These are phyloP conservation scores for Eidolon helvum DNA, from an alignment of 2,113 vertebrate genomes.

Conservation along the genomic window DNA sequence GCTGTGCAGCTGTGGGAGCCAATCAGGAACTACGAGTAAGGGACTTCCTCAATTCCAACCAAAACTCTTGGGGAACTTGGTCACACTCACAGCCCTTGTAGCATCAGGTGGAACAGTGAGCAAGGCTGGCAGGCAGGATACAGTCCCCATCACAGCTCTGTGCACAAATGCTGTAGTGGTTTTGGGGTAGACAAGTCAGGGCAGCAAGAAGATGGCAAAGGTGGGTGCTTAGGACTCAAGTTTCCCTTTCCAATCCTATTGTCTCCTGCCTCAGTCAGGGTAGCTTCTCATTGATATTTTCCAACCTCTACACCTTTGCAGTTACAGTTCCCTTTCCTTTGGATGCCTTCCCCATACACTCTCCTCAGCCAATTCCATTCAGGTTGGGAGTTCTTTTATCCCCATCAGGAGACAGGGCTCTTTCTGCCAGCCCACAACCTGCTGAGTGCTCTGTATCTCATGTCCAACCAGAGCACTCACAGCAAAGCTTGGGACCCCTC, in stretches of 20 bases:
- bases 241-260: neutral
- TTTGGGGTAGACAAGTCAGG: slow-evolving; percentile 74
- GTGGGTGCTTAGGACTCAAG: neutral
- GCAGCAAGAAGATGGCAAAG: slow-evolving; percentile 58
- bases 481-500: slow-evolving; percentile 81
- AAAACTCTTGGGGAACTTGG: neutral
- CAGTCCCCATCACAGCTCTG: slow-evolving; percentile 77
- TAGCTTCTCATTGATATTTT: neutral
- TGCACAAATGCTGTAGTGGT: slow-evolving; percentile 81
- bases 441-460: neutral
- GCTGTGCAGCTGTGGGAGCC: neutral
- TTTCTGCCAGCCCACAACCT: neutral
- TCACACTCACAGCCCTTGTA: slow-evolving; percentile 85
- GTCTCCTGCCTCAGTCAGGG: neutral
- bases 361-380: neutral
- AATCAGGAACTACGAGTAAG: neutral
- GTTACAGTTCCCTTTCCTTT: neutral
- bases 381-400: neutral
- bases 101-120: slow-evolving; percentile 58
- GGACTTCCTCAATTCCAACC: neutral
- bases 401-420: neutral
- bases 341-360: neutral
- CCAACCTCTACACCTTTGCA: neutral
- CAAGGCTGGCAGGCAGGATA: slow-evolving; percentile 40
- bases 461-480: slow-evolving; percentile 68